A percentile compares a stretch with the other conserved stretches of the same genome.
Conservation (phyloP, 2,888 invertebrate genomes). For the Torymus aiolomorphi region DNA sequence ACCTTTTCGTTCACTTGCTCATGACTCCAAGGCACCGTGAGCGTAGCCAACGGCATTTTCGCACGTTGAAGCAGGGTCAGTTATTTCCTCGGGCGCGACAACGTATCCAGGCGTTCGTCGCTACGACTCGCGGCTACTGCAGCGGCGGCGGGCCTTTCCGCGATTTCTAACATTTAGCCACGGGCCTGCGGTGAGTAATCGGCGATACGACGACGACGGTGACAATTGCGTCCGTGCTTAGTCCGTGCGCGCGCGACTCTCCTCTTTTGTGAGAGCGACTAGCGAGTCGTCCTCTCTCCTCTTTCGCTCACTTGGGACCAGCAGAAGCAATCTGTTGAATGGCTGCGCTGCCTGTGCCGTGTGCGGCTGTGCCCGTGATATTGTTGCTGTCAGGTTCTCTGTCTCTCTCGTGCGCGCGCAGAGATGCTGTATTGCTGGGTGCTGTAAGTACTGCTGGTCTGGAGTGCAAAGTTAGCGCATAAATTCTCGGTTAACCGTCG, state of each 20-base stretch:
- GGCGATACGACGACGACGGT: neutral
- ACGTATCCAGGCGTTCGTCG: neutral
- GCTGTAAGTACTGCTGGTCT: neutral
- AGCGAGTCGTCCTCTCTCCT: too few species aligned
- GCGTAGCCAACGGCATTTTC: slow-evolving; percentile 72
- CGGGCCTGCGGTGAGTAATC: slow-evolving; percentile 42
- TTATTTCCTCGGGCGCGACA: slow-evolving; percentile 18
- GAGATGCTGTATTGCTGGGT: neutral
- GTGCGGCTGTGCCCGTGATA: neutral
- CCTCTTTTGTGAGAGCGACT: too few species aligned
- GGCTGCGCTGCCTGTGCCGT: slow-evolving; percentile 2
- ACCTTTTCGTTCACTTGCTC: slow-evolving; percentile 70
- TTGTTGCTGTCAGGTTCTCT: slow-evolving; percentile 30
- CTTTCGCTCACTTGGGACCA: neutral
- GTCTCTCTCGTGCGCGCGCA: too few species aligned
- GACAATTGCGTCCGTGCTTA: too few species aligned
- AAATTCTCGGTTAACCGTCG: slow-evolving; percentile 18
- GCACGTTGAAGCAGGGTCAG: neutral
- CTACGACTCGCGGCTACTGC: too few species aligned
- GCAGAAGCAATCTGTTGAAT: slow-evolving; percentile 48
- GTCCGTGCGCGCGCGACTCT: too few species aligned
- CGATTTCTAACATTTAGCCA: slow-evolving; percentile 52
- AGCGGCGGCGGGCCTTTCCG: neutral
- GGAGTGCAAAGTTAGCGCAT: slow-evolving; percentile 13
- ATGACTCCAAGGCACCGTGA: slow-evolving; percentile 73